Evolutionary conservation across 2,888 invertebrate species (phyloP).

Genomic region (Chrysolina americana): DNA sequence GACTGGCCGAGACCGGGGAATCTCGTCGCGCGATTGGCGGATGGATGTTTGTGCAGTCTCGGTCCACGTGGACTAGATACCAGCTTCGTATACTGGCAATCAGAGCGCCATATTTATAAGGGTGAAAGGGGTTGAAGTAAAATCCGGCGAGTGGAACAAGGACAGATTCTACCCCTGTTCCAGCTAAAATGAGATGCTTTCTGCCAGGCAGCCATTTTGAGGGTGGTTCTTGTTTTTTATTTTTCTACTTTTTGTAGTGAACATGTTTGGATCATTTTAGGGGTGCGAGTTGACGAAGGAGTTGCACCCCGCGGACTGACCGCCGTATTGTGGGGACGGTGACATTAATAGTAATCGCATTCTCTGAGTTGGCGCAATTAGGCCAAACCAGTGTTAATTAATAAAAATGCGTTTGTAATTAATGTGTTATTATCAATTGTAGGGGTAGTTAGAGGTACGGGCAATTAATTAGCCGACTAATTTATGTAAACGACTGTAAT

Average conservation of each 20-base stretch:
- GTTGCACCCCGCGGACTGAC: conserved; percentile 27
- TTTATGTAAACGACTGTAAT: too few species aligned
- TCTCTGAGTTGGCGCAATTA: conserved; percentile 64
- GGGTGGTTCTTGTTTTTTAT: conserved; percentile 76
- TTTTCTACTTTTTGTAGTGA: conserved; percentile 66
- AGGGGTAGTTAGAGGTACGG: not conserved
- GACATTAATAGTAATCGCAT: conserved; percentile 66
- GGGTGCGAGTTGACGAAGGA: conserved; percentile 66
- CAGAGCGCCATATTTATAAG: conserved; percentile 72
- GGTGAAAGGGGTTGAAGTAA: conserved; percentile 71
- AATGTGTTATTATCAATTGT: conserved; percentile 21
- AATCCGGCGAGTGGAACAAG: conserved; percentile 71
- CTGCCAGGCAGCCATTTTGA: conserved; percentile 81
- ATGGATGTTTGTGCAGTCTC: conserved; percentile 44
- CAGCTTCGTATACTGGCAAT: conserved; percentile 71
- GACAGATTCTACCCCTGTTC: conserved; percentile 70
- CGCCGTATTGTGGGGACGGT: conserved; percentile 60
- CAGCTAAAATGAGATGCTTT: conserved; percentile 72
- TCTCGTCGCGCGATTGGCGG: conserved; percentile 51
- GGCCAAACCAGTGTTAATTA: not conserved
- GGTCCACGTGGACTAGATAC: conserved; percentile 68
- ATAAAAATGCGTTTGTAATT: not conserved
- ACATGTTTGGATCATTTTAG: conserved; percentile 69
- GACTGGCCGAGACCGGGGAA: conserved; percentile 37
- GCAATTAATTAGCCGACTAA: too few species aligned